These are phyloP conservation scores for Mirounga angustirostris DNA, from an alignment of 2,113 vertebrate species.

Conservation along the genomic window DNA sequence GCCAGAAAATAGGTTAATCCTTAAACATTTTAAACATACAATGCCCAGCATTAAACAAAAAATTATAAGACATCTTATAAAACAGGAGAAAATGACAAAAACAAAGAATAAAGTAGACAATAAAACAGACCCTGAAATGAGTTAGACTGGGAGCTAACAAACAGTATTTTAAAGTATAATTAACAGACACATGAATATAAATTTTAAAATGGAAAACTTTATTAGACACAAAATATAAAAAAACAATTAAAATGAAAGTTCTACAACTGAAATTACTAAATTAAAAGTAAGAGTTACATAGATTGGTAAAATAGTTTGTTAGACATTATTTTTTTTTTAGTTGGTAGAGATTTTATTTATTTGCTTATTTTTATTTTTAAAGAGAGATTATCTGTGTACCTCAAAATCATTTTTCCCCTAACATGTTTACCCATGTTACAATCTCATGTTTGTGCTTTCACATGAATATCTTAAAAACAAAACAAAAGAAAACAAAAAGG, in stretches of 20 bases:
- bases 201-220: background rate
- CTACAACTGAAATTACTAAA: background rate
- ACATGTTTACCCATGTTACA: background rate
- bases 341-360: background rate
- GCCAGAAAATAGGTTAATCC: background rate
- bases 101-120: background rate
- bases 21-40: background rate
- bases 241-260: background rate
- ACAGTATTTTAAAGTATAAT: background rate
- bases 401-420: background rate
- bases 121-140: background rate
- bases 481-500: background rate
- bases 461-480: background rate
- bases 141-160: background rate
- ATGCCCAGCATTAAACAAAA: background rate
- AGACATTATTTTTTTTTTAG: background rate
- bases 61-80: background rate
- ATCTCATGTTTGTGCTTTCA: background rate
- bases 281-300: background rate
- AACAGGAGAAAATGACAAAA: background rate
- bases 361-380: conserved; percentile 8
- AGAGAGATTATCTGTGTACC: background rate
- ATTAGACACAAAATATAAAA: background rate
- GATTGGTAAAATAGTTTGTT: background rate
- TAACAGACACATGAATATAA: background rate